Base-by-base conservation (phyloP, 2,113 vertebrate genomes). In the Mohoua ochrocephala region DNA sequence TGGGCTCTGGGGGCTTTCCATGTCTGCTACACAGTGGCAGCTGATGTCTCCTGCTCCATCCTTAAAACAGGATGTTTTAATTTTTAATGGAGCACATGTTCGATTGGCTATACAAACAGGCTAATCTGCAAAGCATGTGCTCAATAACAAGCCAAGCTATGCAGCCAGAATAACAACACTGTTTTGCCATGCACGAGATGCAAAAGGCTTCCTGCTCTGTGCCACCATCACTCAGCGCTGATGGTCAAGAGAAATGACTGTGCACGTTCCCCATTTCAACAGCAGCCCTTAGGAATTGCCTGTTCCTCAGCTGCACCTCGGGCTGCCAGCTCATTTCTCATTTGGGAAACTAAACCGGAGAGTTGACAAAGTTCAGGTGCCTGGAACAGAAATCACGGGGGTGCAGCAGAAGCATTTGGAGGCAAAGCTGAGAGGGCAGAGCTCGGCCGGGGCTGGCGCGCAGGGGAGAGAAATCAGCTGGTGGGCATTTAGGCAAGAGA, bases 51-150 rank as follows among this genome's bases (percentile, higher is more conserved):
- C 97, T 97, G 98, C 96, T 98, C 98, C 98, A 95, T 97, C 98
- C 98, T 98, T 97, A 98, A 98, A 98, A 98, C 98, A 98, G 98
- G 98, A 98, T 98, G 98, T 98, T 98, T 99, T 98, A 98, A 98
- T 98, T 98, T 98, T 98, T 99, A 98, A 99, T 98, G 98, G 98
- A 98, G 98, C 98, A 98, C 98, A 98, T 98, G 98, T 98, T 98
- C 98, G 97, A 98, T 98, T 98, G 98, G 98, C 98, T 98, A 98
- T 98, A 98, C 98, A 98, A 98, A 98, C 98, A 98, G 98, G 98
- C 98, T 98, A 98, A 98, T 98, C 98, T 98, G 98, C 98, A 98
- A 98, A 98, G 98, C 98, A 98, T 98, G 98, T 98, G 98, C 98
- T 98, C 98, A 86, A 94, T 98, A 98, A 98, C 98, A 98, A 98